A percentile compares a stretch with the other conserved stretches of the same genome.
These are phyloP conservation scores for Drosophila longiperda DNA, from an alignment of 2,888 invertebrate genomes.

Conservation along the genomic window DNA sequence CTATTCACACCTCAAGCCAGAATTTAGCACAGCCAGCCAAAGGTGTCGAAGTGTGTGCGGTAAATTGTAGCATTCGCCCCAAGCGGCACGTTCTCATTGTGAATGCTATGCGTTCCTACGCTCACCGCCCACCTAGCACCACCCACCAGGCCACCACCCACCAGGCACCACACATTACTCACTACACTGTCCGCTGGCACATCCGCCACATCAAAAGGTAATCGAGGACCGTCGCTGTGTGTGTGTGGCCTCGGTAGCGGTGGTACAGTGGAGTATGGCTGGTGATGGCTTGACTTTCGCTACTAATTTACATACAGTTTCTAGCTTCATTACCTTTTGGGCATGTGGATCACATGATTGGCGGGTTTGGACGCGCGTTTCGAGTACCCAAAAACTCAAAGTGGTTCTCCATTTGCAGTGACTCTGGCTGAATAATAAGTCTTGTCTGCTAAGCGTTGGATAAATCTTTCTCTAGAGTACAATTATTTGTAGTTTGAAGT, in stretches of 20 bases:
- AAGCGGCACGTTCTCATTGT: slow-evolving; percentile 67
- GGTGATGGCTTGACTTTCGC: slow-evolving; percentile 35
- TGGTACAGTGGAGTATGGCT: slow-evolving; percentile 9
- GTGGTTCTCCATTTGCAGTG: slow-evolving; percentile 8
- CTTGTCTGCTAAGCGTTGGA: neutral
- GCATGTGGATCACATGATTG: slow-evolving; percentile 60
- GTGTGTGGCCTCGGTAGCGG: slow-evolving; percentile 34
- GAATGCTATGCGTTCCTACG: slow-evolving; percentile 8
- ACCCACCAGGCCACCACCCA: neutral
- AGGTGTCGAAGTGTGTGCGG: slow-evolving; percentile 72
- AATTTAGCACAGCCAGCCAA: neutral
- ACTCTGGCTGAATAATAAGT: neutral
- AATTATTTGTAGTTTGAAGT: neutral
- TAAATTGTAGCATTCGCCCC: slow-evolving; percentile 65
- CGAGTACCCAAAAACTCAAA: slow-evolving; percentile 18
- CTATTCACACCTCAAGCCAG: slow-evolving; percentile 77
- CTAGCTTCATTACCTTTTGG: slow-evolving; percentile 49
- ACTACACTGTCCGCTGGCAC: slow-evolving; percentile 23
- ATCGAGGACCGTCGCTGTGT: slow-evolving; percentile 55
- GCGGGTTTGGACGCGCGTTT: slow-evolving; percentile 33
- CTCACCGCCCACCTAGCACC: neutral
- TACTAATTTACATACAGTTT: slow-evolving; percentile 72
- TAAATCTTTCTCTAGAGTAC: neutral
- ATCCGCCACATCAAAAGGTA: slow-evolving; percentile 76
- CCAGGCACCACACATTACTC: neutral